Evolutionary conservation across 2,113 vertebrate genomes (phyloP).

Genomic region (Accipiter virgatus): DNA sequence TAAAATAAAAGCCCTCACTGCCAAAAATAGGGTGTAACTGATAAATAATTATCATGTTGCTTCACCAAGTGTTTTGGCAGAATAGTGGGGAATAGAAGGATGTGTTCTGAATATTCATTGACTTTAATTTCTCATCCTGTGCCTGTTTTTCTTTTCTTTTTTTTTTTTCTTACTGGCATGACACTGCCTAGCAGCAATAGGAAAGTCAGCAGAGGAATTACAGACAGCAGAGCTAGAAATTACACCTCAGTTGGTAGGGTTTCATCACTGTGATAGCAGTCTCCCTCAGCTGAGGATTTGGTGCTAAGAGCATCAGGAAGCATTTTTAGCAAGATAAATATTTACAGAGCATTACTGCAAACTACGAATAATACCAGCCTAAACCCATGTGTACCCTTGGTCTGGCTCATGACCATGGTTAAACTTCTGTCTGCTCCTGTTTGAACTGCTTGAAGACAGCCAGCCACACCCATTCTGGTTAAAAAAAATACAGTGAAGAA

Average conservation of each 20-base stretch:
- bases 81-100: neutral
- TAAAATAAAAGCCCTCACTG: neutral
- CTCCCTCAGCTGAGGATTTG: neutral
- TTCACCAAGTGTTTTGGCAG: neutral
- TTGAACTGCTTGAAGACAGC: neutral
- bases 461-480: neutral
- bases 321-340: constrained; percentile 3
- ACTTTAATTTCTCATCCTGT: neutral
- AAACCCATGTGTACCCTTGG: neutral
- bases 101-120: neutral
- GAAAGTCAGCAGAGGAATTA: neutral
- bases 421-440: neutral
- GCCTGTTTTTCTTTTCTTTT: neutral
- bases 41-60: neutral
- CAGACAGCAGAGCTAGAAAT: neutral
- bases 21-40: neutral
- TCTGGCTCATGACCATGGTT: neutral
- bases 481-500: neutral
- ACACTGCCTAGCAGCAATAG: neutral
- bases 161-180: neutral
- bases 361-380: neutral
- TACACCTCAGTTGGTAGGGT: neutral
- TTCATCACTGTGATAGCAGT: neutral
- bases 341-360: neutral
- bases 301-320: neutral